Conservation (phyloP, 2,113 vertebrate species). For the Tachycineta bicolor region DNA sequence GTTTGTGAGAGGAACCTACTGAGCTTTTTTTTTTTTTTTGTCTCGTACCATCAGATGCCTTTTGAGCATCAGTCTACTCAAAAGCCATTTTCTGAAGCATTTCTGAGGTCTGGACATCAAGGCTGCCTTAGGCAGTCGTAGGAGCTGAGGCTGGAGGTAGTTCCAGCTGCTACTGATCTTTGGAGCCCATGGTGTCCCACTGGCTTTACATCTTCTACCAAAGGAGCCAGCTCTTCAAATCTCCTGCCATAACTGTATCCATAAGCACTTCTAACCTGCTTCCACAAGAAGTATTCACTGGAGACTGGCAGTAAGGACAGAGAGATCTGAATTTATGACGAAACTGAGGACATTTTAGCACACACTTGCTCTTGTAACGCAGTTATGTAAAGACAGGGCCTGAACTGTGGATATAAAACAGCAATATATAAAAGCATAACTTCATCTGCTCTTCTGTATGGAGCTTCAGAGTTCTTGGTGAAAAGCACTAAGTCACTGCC, state of each 20-base stretch:
- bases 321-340: not conserved
- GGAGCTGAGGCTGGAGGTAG: not conserved
- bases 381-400: not conserved
- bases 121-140: not conserved
- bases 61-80: not conserved
- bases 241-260: not conserved
- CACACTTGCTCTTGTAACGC: not conserved
- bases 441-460: not conserved
- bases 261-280: not conserved
- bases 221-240: not conserved
- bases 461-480: not conserved
- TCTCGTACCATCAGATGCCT: not conserved
- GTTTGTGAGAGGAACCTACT: not conserved
- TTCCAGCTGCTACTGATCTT: not conserved
- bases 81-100: not conserved
- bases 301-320: not conserved
- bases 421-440: not conserved
- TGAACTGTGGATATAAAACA: not conserved
- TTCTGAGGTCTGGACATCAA: not conserved
- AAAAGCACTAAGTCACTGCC: not conserved
- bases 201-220: not conserved
- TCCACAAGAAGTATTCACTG: not conserved
- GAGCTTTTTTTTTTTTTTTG: not conserved
- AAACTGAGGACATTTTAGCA: not conserved
- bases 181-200: not conserved